Base-by-base conservation (phyloP, 2,888 invertebrate species). In the Dynastes grantii region DNA sequence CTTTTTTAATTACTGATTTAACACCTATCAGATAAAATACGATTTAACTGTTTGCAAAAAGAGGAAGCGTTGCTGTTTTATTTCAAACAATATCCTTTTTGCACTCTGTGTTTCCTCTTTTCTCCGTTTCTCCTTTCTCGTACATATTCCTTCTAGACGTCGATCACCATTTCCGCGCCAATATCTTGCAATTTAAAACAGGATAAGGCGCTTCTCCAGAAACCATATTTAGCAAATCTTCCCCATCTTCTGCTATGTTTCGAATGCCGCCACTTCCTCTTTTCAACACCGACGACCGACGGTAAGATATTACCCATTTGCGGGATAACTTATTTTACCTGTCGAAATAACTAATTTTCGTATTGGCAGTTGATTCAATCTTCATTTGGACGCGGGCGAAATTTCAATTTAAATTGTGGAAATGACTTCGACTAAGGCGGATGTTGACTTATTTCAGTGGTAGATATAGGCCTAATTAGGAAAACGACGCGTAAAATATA, bases 291-390 rank as follows among this genome's bases (percentile, higher is more conserved):
- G 22, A 45, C 27, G 40, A 27, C 63, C 27, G 40, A 27, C 53
- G 37, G 65, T 27, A 65, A 81, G 82, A 82, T 82, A 82, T 82
- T 82, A 79, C 70, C 81, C 79, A 81, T 82, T 82, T 82, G 79
- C 64, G 81, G 80, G 78, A 78, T 82, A 79, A 81, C 81, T 82
- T 81, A 81, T 80, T 83, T 78, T 79, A 82, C 83, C 82, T 82
- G 83, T 79, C 83, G 81, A 83, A 81, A 83, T 80, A 78, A 77
- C 81, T 83, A 82, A 83, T 83, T 83, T 83, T 82, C 81, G 76
- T 81, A 53, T 58, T 61, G 61, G 40, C 73, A 58, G 37, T 16
- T 75, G 83, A 82, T 83, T 83, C 83, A 81, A 84, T 84, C 83
- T 85, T 82, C 84, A 84, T 81, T 81, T 81, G 29, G 51, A 51